Conservation (phyloP, 2,888 invertebrate species). For the Schizaphis graminum region DNA sequence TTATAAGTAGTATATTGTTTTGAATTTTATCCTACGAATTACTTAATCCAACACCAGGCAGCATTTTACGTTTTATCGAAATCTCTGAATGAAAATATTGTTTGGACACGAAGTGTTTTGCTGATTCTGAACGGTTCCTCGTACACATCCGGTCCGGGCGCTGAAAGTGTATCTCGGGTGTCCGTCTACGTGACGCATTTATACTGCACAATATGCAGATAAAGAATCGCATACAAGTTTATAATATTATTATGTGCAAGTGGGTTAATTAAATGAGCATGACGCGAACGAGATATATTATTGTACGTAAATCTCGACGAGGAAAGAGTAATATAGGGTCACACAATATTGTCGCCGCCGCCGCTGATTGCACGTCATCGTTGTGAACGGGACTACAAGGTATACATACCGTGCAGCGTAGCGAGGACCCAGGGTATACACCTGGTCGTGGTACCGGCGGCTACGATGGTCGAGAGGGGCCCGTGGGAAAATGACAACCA, state of each 20-base stretch:
- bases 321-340: background rate
- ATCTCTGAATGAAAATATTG: background rate
- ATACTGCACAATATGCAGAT: background rate
- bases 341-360: background rate
- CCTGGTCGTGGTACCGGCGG: constrained; percentile 31
- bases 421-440: background rate
- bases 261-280: background rate
- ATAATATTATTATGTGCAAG: background rate
- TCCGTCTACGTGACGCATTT: background rate
- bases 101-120: background rate
- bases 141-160: background rate
- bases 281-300: background rate
- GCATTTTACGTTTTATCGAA: background rate
- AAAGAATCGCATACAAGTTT: background rate
- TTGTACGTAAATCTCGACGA: background rate
- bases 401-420: background rate
- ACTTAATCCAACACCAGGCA: too few species aligned
- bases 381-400: background rate
- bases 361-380: background rate
- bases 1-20: too few species aligned
- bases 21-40: too few species aligned
- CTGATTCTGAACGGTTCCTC: background rate
- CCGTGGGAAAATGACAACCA: constrained; percentile 57
- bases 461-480: constrained; percentile 33
- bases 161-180: background rate